phyloP scores from a whole-genome alignment of 2,113 vertebrate species.

The Charadrius vociferus region DNA sequence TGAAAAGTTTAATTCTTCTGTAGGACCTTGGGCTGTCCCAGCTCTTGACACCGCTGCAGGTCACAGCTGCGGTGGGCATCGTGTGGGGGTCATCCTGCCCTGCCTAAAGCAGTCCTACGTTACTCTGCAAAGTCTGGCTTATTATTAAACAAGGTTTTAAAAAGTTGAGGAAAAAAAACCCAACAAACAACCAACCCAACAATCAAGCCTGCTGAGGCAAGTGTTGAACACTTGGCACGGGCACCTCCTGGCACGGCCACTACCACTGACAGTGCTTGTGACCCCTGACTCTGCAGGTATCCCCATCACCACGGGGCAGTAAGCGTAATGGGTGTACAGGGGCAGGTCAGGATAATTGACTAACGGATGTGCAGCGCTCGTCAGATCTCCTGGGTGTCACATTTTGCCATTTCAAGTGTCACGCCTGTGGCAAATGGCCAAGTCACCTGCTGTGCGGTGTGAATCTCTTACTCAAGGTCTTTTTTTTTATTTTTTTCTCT shows the following conservation, averaged over 20 bases:
- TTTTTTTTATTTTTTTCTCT: no score
- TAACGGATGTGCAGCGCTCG: accelerated
- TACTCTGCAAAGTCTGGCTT: accelerated
- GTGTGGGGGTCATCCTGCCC: accelerated
- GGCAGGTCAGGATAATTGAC: accelerated
- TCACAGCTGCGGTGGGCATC: accelerated
- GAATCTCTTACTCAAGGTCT: not conserved
- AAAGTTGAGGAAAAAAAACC: accelerated
- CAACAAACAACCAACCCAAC: not conserved
- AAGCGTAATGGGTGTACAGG: accelerated
- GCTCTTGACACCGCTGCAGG: not conserved
- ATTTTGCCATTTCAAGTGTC: not conserved
- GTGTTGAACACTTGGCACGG: not conserved
- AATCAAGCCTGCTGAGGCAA: not conserved
- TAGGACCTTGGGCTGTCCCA: not conserved
- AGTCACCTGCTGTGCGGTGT: not conserved
- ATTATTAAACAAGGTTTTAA: not conserved
- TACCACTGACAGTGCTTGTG: no score
- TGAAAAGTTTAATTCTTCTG: not conserved
- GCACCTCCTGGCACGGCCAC: not conserved
- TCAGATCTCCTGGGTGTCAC: not conserved
- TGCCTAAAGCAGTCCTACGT: accelerated
- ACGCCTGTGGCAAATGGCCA: not conserved
- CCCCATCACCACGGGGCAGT: accelerated
- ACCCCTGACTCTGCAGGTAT: not conserved